Base-by-base conservation (phyloP, 2,797 vertebrate species). In the Nyctalus aviator region DNA sequence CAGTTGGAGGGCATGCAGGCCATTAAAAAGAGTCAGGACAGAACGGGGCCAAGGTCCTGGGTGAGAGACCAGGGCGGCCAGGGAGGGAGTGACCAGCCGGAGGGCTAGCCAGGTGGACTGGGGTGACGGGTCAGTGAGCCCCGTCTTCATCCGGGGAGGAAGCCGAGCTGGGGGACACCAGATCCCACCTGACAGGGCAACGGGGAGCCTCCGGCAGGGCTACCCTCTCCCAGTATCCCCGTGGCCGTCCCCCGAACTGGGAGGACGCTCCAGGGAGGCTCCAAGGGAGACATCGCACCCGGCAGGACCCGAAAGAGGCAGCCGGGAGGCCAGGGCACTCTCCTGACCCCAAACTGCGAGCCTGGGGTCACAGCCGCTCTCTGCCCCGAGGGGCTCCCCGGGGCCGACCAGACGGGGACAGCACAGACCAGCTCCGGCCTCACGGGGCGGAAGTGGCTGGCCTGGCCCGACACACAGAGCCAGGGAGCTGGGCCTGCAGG, bases 1-100 rank as follows among this genome's bases (percentile, higher is more conserved):
- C 15, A 20, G 9, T 9, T 0, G 0, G 30, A 30, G 15, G 37
- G 37, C 55, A 35, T 20, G 1, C 0, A n/a, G 73, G 62, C 37
- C 32, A 0, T 21, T 35, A 50, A 64, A 44, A n/a, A 41, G 37
- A n/a, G 23, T 64, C 25, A 15, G 30, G 71, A 37, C 59, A 10
- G 55, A 6, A 23, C 20, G 14, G 3, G 55, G 23, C 53, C n/a
- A 1, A 35, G 1, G 5, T 23, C 62, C 35, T 32, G 12, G 27
- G n/a, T 6, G 48, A 30, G 48, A 30, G 35, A 64, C 35, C 62
- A 20, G 23, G 18, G n/a, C 23, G 23, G 64, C 44, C 66, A 62
- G 5, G 5, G 4, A 8, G 78, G 41, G 9, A 0, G 10, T 3
- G n/a, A 64, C 12, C 66, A n/a, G 17, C 0, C 46, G 9, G 27